Evolutionary conservation across 2,888 invertebrate genomes (phyloP).

Genomic region (Pristionchus exspectatus): DNA sequence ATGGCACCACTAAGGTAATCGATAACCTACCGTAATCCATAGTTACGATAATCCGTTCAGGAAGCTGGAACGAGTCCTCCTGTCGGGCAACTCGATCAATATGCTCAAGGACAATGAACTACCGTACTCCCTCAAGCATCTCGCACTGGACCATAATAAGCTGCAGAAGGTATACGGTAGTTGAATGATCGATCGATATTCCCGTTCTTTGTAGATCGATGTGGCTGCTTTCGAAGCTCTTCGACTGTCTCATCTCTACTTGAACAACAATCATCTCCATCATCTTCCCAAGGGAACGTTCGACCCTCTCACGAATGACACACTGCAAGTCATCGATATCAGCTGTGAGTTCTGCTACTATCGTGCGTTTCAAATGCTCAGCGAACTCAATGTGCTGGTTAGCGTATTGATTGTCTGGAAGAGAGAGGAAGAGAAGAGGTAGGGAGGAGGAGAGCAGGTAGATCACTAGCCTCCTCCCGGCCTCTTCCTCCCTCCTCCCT

Average conservation of each 20-base stretch:
- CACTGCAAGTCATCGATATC: constrained; percentile 74
- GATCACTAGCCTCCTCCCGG: too few relatives aligned
- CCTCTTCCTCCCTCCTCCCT: too few relatives aligned
- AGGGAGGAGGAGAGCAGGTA: too few relatives aligned
- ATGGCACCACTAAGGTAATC: constrained; percentile 36
- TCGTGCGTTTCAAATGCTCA: too few relatives aligned
- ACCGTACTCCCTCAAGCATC: constrained; percentile 59
- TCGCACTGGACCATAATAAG: constrained; percentile 66
- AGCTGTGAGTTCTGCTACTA: constrained; percentile 68
- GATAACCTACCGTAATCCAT: neutral
- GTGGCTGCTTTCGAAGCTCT: constrained; percentile 70
- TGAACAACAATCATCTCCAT: constrained; percentile 75
- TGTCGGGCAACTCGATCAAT: constrained; percentile 78
- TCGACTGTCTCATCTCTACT: constrained; percentile 66
- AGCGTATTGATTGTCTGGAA: too few relatives aligned
- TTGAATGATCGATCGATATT: neutral
- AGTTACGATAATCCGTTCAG: constrained; percentile 49
- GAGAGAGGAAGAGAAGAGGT: too few relatives aligned
- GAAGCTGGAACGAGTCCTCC: constrained; percentile 80
- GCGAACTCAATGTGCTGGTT: too few relatives aligned
- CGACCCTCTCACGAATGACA: constrained; percentile 64
- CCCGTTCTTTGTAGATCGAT: constrained; percentile 60
- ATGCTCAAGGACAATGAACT: constrained; percentile 63
- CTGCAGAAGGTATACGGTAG: constrained; percentile 57
- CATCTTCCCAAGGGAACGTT: constrained; percentile 73